Percentiles rank a stretch among this genome's conserved stretches.
Conservation (phyloP, 2,113 vertebrate species). For the Odontesthes bonariensis region DNA sequence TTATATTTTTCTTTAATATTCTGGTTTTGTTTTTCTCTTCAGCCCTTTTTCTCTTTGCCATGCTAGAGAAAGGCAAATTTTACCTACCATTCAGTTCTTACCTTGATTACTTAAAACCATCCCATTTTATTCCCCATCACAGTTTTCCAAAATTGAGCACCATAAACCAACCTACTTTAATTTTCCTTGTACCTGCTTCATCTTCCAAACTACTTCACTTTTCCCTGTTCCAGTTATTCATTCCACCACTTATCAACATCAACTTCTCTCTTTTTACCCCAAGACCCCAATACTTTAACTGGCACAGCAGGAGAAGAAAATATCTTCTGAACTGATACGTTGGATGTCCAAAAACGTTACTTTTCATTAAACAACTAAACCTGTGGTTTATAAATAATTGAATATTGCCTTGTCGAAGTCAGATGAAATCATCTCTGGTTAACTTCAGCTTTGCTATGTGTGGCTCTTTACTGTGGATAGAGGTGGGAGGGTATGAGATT, state of each 20-base stretch:
- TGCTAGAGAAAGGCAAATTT: background rate
- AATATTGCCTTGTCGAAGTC: too few species aligned
- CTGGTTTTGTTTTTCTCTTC: too few species aligned
- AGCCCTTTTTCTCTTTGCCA: background rate
- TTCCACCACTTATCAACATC: slow-evolving; percentile 33
- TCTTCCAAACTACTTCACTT: slow-evolving; percentile 31
- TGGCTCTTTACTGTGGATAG: too few species aligned
- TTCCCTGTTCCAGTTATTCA: slow-evolving; percentile 29
- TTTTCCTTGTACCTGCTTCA: slow-evolving; percentile 15
- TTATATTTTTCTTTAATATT: too few species aligned
- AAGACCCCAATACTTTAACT: slow-evolving; percentile 16
- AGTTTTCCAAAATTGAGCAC: slow-evolving; percentile 10
- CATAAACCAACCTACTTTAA: slow-evolving; percentile 23
- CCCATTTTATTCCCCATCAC: background rate
- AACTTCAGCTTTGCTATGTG: too few species aligned
- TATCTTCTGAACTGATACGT: background rate
- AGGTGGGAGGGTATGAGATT: too few species aligned
- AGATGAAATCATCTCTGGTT: too few species aligned
- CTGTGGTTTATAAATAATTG: too few species aligned
- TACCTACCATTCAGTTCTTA: background rate
- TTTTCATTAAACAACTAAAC: too few species aligned
- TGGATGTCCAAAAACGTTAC: too few species aligned
- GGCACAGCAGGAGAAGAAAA: slow-evolving; percentile 25
- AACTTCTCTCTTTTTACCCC: slow-evolving; percentile 25
- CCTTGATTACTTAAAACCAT: background rate